A percentile compares a stretch with the other conserved stretches of the same genome.
These are phyloP conservation scores for Rutpela maculata DNA, from an alignment of 2,888 invertebrate genomes.

Conservation along the genomic window DNA sequence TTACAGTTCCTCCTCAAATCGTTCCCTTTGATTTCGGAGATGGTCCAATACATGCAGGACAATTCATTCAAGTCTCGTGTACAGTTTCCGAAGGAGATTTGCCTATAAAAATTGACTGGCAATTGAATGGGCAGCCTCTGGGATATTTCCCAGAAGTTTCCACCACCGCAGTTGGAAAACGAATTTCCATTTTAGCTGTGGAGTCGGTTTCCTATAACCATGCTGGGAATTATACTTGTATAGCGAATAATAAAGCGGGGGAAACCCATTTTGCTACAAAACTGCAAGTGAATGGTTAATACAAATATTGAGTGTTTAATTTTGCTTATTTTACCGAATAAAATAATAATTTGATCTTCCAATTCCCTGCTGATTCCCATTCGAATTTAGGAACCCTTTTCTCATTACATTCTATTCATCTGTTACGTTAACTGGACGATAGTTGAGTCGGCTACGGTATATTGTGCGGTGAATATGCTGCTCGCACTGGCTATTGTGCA, in stretches of 20 bases:
- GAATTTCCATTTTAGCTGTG: slow-evolving; percentile 79
- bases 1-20: slow-evolving; percentile 82
- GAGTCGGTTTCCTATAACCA: slow-evolving; percentile 81
- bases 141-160: slow-evolving; percentile 66
- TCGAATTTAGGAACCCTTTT: too few species aligned
- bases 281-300: slow-evolving; percentile 84
- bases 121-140: slow-evolving; percentile 75
- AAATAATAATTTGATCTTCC: slow-evolving; percentile 12
- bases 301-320: slow-evolving; percentile 17
- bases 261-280: slow-evolving; percentile 62
- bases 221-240: slow-evolving; percentile 86
- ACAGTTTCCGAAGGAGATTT: slow-evolving; percentile 81
- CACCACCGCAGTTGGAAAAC: slow-evolving; percentile 66
- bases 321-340: slow-evolving; percentile 36
- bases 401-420: too few species aligned
- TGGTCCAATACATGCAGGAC: slow-evolving; percentile 78
- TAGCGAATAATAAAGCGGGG: slow-evolving; percentile 75
- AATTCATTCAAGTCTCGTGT: slow-evolving; percentile 80
- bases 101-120: slow-evolving; percentile 79
- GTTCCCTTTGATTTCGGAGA: slow-evolving; percentile 81
- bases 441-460: too few species aligned
- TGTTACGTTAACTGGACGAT: too few species aligned
- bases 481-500: too few species aligned
- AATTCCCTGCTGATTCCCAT: background rate
- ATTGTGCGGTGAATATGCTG: too few species aligned